phyloP scores from a whole-genome alignment of 2,797 vertebrate species.

The Selene dorsalis region DNA sequence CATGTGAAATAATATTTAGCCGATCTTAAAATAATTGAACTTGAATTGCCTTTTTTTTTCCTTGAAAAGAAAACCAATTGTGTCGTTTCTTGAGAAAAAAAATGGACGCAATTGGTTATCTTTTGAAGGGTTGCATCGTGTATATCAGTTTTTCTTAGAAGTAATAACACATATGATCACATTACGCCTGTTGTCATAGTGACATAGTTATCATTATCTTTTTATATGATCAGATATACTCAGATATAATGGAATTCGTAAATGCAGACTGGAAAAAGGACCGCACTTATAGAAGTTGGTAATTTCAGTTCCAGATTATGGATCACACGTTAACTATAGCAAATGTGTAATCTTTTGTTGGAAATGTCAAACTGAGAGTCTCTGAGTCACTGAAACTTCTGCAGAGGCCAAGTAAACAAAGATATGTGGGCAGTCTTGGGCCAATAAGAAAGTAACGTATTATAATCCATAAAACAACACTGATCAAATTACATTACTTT shows the following conservation, averaged over 20 bases:
- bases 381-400: slow-evolving; percentile 31
- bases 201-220: background rate
- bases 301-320: slow-evolving; percentile 18
- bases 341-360: slow-evolving; percentile 61
- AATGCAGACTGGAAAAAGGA: background rate
- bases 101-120: background rate
- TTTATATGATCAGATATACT: background rate
- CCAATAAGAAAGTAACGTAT: background rate
- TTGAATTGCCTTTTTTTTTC: too few relatives aligned
- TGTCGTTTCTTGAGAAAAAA: background rate
- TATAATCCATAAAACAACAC: background rate
- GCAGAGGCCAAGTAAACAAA: background rate
- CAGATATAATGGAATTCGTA: background rate
- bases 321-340: slow-evolving; percentile 27
- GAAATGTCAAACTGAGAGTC: slow-evolving; percentile 50
- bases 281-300: background rate
- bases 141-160: background rate
- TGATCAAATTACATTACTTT: background rate
- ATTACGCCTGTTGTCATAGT: background rate
- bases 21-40: too few relatives aligned
- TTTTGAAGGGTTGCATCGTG: background rate
- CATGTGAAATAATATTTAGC: too few relatives aligned
- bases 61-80: too few relatives aligned
- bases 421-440: background rate
- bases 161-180: background rate